phyloP scores from a whole-genome alignment of 2,113 vertebrate genomes.

The Platysteira castanea region DNA sequence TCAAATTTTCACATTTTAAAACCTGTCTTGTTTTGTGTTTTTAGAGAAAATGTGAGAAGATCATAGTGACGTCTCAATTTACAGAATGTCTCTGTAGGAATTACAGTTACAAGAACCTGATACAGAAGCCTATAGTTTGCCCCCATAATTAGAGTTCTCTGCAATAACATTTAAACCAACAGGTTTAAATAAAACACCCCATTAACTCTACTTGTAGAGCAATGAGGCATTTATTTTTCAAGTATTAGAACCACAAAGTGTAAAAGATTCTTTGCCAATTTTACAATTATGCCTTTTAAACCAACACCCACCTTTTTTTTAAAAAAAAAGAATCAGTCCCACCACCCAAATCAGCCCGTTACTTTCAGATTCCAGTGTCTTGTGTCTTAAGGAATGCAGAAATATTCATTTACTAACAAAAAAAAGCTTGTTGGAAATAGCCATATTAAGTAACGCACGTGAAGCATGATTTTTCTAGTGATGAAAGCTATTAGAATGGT shows the following conservation, averaged over 20 bases:
- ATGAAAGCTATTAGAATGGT: slow-evolving; percentile 69
- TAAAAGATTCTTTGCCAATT: slow-evolving; percentile 76
- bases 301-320: slow-evolving; percentile 53
- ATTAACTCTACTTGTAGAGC: slow-evolving; percentile 73
- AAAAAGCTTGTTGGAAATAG: slow-evolving; percentile 72
- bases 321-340: slow-evolving; percentile 45
- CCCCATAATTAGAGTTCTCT: slow-evolving; percentile 73
- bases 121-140: slow-evolving; percentile 72
- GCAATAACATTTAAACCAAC: slow-evolving; percentile 76
- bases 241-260: slow-evolving; percentile 83
- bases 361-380: slow-evolving; percentile 68
- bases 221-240: slow-evolving; percentile 80
- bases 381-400: slow-evolving; percentile 69
- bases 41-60: slow-evolving; percentile 67
- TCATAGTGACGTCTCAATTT: slow-evolving; percentile 52
- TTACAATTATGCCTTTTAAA: slow-evolving; percentile 72
- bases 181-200: slow-evolving; percentile 76
- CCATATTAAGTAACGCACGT: slow-evolving; percentile 66
- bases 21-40: slow-evolving; percentile 53
- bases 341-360: slow-evolving; percentile 36
- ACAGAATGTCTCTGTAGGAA: slow-evolving; percentile 69
- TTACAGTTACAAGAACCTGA: slow-evolving; percentile 75
- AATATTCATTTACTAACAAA: slow-evolving; percentile 66
- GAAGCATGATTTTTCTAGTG: slow-evolving; percentile 71
- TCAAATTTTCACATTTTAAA: slow-evolving; percentile 71